Evolutionary conservation across 2,797 vertebrate species (phyloP), one percentile per base, ranked within the genome.

Genomic region (Danio choprae): DNA sequence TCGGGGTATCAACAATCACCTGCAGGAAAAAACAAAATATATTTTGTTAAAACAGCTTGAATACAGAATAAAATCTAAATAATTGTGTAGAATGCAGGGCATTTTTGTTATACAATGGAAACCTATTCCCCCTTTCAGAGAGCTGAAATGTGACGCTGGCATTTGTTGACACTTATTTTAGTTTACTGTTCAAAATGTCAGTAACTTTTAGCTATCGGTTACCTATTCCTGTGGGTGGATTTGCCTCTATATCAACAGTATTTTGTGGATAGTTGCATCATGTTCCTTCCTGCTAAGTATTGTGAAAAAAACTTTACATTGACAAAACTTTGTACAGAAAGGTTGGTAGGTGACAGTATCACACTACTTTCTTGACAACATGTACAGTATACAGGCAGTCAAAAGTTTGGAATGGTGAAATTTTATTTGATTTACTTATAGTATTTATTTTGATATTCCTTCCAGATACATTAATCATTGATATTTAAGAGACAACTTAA

Each of bases 1-100:
- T 99, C n/a, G 98, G 98, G 70, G 98, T 99, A 86, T 99, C 98
- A 89, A 99, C 97, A 86, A 98, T 99, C 88, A 99, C 97, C 98
- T 99, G 83, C 9, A 44, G 36, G 63, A 7, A 38, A 29, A 55
- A 4, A 63, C 2, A 74, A 43, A 1, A 71, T 7, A 53, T 48
- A 7, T 7, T 13, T 64, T 48, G 20, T 56, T 74, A 29, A 55
- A 4, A 13, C 3, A 8, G 13, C 20, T 29, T 5, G 12, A 22
- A 48, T n/a, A 50, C 8, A 68, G 6, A 16, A 29, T 36, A 2
- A 36, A 29, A 29, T 29, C 29, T 29, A 29, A 29, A 29, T 29
- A 3, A 29, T 29, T 29, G 29, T 29, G 29, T 29, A 29, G 29
- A 29, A 56, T 10, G 53, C 5, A 10, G 18, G 18, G 53, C 10